These are phyloP conservation scores for Synodontis membranacea DNA, from an alignment of 2,113 vertebrate genomes.

Conservation along the genomic window DNA sequence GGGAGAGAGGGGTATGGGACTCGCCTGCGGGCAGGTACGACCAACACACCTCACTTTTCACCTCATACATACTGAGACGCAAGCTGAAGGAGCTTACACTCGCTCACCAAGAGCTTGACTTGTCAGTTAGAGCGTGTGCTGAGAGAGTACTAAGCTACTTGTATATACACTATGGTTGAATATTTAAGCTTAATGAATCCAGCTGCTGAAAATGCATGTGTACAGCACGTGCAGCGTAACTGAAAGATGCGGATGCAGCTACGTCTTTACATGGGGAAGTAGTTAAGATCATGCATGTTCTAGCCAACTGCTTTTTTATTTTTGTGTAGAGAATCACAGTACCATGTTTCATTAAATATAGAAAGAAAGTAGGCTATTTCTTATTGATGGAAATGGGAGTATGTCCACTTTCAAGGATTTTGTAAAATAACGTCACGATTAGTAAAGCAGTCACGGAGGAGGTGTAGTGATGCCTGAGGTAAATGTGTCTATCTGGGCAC, in stretches of 20 bases:
- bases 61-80: slow-evolving; percentile 51
- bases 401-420: slow-evolving; percentile 5
- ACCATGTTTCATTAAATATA: slow-evolving; percentile 37
- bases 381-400: slow-evolving; percentile 26
- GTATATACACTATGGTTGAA: neutral
- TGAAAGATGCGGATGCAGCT: neutral
- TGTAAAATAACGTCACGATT: slow-evolving; percentile 10
- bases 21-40: slow-evolving; percentile 86
- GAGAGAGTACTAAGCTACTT: slow-evolving; percentile 12
- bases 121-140: slow-evolving; percentile 23
- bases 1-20: slow-evolving; percentile 95
- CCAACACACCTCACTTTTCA: slow-evolving; percentile 30
- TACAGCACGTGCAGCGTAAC: neutral
- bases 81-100: slow-evolving; percentile 56
- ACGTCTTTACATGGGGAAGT: neutral
- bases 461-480: slow-evolving; percentile 19
- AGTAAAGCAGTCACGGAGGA: neutral
- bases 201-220: slow-evolving; percentile 12
- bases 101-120: neutral
- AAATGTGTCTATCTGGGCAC: neutral
- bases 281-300: neutral
- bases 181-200: slow-evolving; percentile 3
- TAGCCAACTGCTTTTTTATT: neutral
- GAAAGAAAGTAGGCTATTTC: slow-evolving; percentile 28
- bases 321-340: slow-evolving; percentile 1